Conservation (phyloP, 1,140 invertebrate species). For the Leptestheria dahalacensis region DNA sequence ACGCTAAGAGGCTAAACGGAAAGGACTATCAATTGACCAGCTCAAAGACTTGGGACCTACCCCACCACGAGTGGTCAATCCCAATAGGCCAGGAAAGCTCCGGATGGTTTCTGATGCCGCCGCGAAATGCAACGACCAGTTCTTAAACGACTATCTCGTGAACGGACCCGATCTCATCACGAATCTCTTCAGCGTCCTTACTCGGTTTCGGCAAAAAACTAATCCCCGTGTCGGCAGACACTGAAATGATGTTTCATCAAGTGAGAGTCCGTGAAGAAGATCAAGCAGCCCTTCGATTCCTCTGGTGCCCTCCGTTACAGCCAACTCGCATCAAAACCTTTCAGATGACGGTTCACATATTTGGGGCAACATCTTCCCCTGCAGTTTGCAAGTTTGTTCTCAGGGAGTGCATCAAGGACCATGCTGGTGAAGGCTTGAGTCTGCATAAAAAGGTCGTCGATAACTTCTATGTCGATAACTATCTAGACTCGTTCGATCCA, state of each 20-base stretch:
- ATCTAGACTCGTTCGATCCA: background rate
- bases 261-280: background rate
- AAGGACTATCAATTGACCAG: background rate
- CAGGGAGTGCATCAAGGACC: background rate
- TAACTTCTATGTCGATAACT: constrained; percentile 18
- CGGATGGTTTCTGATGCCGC: constrained; percentile 14
- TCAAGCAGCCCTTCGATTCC: background rate
- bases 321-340: background rate
- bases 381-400: background rate
- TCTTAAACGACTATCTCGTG: constrained; percentile 14
- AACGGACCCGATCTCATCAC: constrained; percentile 15
- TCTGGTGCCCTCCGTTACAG: constrained; percentile 2
- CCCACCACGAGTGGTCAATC: constrained; percentile 14
- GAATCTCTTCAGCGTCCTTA: constrained; percentile 2
- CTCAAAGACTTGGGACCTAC: constrained; percentile 20
- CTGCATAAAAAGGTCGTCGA: background rate
- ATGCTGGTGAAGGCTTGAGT: background rate
- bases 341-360: constrained; percentile 3
- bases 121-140: constrained; percentile 1
- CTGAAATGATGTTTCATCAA: constrained; percentile 17
- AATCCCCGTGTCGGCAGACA: constrained; percentile 13
- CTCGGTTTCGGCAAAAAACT: constrained; percentile 3
- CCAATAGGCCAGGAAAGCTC: constrained; percentile 20
- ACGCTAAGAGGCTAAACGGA: background rate
- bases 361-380: constrained; percentile 1